Conservation (phyloP, 2,797 vertebrate genomes). For the Vespertilio murinus region DNA sequence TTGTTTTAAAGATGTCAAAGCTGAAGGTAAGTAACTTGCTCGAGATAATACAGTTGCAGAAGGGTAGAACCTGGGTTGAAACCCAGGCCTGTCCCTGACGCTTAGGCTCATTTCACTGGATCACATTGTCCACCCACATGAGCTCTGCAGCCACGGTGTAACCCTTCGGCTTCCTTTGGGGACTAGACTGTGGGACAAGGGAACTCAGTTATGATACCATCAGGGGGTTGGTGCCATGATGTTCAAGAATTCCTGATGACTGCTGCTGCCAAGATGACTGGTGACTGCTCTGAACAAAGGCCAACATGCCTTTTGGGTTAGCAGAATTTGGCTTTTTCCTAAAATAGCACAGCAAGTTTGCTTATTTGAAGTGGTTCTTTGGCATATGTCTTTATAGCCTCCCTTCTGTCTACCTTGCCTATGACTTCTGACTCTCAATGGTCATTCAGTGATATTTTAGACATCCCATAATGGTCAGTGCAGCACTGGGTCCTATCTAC, state of each 20-base stretch:
- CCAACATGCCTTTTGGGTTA: not conserved
- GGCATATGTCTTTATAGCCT: not conserved
- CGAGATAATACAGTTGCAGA: not conserved
- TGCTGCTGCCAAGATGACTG: not conserved
- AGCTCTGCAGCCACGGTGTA: not conserved
- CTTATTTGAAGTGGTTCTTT: not conserved
- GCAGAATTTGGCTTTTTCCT: not conserved
- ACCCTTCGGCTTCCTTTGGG: not conserved
- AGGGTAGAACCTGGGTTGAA: not conserved
- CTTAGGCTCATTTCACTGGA: not conserved
- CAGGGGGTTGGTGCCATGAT: not conserved
- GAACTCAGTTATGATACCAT: not conserved
- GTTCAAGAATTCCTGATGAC: not conserved
- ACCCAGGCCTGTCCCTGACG: not conserved
- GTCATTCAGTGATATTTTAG: not conserved
- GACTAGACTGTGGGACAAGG: not conserved
- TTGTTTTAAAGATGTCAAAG: not conserved
- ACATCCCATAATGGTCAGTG: not conserved
- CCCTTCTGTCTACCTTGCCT: not conserved
- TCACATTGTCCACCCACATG: not conserved
- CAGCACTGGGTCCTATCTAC: not conserved
- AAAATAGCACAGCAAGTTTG: not conserved
- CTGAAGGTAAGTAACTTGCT: not conserved
- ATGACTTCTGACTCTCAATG: not conserved
- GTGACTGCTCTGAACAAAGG: conserved; percentile 11